Base-by-base conservation (phyloP, 2,797 vertebrate species). In the Eulemur mongoz region DNA sequence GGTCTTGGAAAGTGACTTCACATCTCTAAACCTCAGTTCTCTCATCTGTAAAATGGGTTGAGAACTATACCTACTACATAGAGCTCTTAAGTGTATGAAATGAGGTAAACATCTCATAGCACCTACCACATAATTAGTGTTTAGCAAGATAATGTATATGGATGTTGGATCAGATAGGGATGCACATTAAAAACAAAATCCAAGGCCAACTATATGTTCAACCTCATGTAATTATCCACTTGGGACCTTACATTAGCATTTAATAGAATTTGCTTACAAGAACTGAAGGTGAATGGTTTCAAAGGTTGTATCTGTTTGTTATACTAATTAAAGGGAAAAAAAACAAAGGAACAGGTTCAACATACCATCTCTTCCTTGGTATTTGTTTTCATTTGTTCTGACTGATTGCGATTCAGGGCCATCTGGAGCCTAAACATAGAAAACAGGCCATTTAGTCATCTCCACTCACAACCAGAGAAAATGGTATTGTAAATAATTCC, bases 361-460 rank as follows among this genome's bases (percentile, higher is more conserved):
- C 98, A 93, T 99, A 99, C 99, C 99, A 35, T 98, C 97, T 97
- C 99, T 98, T 91, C 97, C 92, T 97, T 97, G 98, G 80, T 98
- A 98, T 98, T 98, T 98, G 79, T 98, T 99, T 97, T 99, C 99
- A 95, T 97, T 99, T 98, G 98, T 98, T 96, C 97, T 97, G 97
- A 97, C 89, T 92, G 98, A 25, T 96, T 98, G 98, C 40, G 94
- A 94, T 50, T 98, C 98, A 89, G 98, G 98, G 81, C 97, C 98
- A 92, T 97, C 98, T 96, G 98, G 98, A 91, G 97, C 97, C 99
- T 99, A 98, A 97, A 98, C 95, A 93, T 95, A 98, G 87, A 98
- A 97, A 97, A 89, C 40, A 3, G 65, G 48, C 83, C 65, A 73
- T 22, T 96, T 97, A 90, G 93, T 97, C 96, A 95, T 97, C 45